These are phyloP conservation scores for Nomada ruficornis DNA, from an alignment of 2,888 invertebrate species.

Conservation along the genomic window DNA sequence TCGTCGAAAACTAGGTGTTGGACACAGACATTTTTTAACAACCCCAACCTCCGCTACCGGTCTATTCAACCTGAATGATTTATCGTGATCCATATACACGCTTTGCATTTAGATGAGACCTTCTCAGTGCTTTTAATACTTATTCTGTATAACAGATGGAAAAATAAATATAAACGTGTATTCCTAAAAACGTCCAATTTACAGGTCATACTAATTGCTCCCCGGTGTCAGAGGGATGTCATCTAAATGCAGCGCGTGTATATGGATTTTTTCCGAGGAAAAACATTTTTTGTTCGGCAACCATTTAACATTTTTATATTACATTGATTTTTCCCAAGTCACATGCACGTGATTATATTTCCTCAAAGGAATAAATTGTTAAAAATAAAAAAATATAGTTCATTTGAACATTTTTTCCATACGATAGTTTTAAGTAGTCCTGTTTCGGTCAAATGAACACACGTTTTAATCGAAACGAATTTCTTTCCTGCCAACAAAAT, in stretches of 20 bases:
- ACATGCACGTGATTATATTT: too few relatives aligned
- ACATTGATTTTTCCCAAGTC: too few relatives aligned
- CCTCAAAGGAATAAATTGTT: too few relatives aligned
- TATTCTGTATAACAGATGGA: not conserved
- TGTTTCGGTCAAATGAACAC: too few relatives aligned
- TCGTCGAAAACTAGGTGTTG: constrained; percentile 3
- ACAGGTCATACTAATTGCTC: not conserved
- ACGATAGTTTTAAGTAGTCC: too few relatives aligned
- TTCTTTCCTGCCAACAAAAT: not conserved
- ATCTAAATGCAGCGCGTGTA: not conserved
- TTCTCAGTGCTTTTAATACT: not conserved
- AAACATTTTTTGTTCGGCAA: too few relatives aligned
- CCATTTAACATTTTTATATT: too few relatives aligned
- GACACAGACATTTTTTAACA: constrained; percentile 40
- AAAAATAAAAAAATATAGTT: too few relatives aligned
- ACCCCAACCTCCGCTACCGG: not conserved
- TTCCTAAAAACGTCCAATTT: not conserved
- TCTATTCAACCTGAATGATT: constrained; percentile 34
- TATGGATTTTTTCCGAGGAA: not conserved
- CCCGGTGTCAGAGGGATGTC: not conserved
- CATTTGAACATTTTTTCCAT: too few relatives aligned
- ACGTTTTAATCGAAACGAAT: not conserved
- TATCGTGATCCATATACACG: constrained; percentile 35
- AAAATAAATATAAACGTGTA: constrained; percentile 2
- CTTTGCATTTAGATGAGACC: not conserved